Conservation (phyloP, 1,140 invertebrate species). For the Anadara kagoshimensis region DNA sequence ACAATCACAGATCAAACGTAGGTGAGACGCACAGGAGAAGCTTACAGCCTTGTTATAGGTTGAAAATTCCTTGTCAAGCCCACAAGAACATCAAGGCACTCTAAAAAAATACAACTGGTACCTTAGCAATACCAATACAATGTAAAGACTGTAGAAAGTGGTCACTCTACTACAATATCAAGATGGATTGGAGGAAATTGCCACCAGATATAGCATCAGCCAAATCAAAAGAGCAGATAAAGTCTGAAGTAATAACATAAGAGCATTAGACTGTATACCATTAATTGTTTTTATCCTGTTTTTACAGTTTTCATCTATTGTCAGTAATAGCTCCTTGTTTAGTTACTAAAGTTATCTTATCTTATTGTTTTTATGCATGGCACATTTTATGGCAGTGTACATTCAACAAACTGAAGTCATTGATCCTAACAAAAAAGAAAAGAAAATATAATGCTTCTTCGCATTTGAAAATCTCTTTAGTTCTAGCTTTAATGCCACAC, state of each 20-base stretch:
- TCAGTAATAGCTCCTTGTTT: too few relatives aligned
- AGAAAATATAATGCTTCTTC: too few relatives aligned
- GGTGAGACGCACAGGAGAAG: too few relatives aligned
- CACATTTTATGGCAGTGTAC: too few relatives aligned
- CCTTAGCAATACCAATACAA: background rate
- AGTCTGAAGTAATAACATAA: constrained; percentile 14
- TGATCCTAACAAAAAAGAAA: too few relatives aligned
- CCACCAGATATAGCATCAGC: constrained; percentile 12
- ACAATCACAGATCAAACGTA: too few relatives aligned
- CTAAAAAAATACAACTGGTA: background rate
- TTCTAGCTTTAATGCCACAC: too few relatives aligned
- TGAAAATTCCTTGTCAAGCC: background rate
- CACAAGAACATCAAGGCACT: background rate
- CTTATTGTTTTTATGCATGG: too few relatives aligned
- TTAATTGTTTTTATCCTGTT: constrained; percentile 6
- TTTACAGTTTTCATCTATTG: background rate
- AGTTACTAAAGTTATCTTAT: too few relatives aligned
- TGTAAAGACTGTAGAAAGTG: constrained; percentile 21
- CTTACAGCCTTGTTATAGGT: too few relatives aligned
- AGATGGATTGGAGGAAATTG: constrained; percentile 2
- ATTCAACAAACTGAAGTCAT: too few relatives aligned
- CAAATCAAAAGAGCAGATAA: constrained; percentile 11
- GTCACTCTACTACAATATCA: background rate
- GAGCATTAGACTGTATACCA: background rate
- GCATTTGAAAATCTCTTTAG: too few relatives aligned